Conservation (phyloP, 1,140 invertebrate species). For the Drosophila yakuba region DNA sequence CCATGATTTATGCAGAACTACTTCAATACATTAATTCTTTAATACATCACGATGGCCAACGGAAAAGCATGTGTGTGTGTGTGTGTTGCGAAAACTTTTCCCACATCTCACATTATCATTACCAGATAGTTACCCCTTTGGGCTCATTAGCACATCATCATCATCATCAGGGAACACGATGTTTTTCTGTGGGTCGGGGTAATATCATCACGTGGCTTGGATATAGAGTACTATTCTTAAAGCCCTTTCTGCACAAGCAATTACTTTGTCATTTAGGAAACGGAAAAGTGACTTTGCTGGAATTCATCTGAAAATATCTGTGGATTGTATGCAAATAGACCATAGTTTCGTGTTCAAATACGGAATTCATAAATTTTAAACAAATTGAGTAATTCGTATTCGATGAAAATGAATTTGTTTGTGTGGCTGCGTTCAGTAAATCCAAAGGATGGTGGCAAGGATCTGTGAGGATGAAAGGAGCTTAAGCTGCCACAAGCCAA, state of each 20-base stretch:
- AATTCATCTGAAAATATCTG: not conserved
- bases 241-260: not conserved
- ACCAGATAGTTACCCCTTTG: conserved; percentile 49
- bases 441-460: no score
- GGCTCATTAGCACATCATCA: conserved; percentile 64
- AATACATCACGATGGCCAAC: not conserved
- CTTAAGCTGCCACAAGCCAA: conserved; percentile 1
- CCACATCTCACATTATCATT: conserved; percentile 33
- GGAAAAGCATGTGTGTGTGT: not conserved
- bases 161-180: conserved; percentile 15
- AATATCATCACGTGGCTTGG: not conserved
- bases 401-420: not conserved
- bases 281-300: not conserved
- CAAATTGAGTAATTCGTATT: no score
- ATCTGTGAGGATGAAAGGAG: not conserved
- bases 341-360: no score
- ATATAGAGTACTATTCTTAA: conserved; percentile 7
- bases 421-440: conserved; percentile 6
- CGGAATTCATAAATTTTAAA: not conserved
- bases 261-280: not conserved
- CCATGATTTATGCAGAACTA: conserved; percentile 51
- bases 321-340: not conserved
- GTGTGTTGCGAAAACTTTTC: conserved; percentile 28
- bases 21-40: conserved; percentile 6
- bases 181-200: not conserved